Base-by-base conservation (phyloP, 2,797 vertebrate genomes). In the Gambelia wislizenii region DNA sequence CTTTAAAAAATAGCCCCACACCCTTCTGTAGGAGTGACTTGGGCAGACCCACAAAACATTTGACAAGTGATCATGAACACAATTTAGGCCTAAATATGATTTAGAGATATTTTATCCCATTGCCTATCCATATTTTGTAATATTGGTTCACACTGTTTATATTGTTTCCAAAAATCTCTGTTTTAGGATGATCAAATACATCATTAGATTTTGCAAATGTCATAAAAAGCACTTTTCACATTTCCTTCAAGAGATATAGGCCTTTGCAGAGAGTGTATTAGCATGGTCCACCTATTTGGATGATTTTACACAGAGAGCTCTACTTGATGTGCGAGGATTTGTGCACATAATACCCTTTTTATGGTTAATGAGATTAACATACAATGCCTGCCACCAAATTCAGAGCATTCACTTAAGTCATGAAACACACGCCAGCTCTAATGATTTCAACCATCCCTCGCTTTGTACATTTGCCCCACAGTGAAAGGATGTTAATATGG, bases 361-460 rank as follows among this genome's bases (percentile, higher is more conserved):
- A 80, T 92, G 85, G 92, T 96, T 95, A 96, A 97, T 93, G 92
- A 92, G 92, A 95, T 95, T 96, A 96, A 94, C 95, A 96, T 94
- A 93, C 83, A 93, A 91, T n/a, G 9, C 61, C 89, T 91, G 92
- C 94, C 87, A 92, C 86, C 89, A 56, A 80, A 89, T 36, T 88
- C 82, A 94, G 84, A 95, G 64, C 54, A 47, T 93, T 96, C 91
- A 36, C 89, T 95, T 95, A 92, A 96, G 89, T 84, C 89, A 94
- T 94, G 91, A 94, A 92, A 92, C 89, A 92, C 6, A 91, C 85
- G 87, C 81, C 87, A 81, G 30, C 72, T 88, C 49, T 72, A 93
- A 94, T 78, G 67, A 86, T 90, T 95, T 95, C 90, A 91, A 83
- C 89, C 61, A 92, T 93, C 83, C 36, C 49, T 90, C 87, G 92